Conservation (phyloP, 2,113 vertebrate genomes). For the Oryctolagus cuniculus region DNA sequence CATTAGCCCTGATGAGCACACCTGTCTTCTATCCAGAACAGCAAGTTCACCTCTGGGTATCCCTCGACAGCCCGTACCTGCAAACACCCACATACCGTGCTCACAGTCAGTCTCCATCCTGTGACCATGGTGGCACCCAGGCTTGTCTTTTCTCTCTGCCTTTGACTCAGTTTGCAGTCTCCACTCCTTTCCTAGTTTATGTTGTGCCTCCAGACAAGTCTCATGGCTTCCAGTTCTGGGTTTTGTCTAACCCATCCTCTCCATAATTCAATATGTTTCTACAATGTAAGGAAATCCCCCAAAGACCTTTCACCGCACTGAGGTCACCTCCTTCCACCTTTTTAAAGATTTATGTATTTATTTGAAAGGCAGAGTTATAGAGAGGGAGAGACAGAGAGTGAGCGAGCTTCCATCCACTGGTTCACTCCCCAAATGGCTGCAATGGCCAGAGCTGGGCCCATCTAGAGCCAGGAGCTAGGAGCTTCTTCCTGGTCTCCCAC, state of each 20-base stretch:
- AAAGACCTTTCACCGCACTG: not conserved
- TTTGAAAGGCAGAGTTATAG: too few relatives aligned
- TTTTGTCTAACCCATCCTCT: not conserved
- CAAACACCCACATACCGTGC: not conserved
- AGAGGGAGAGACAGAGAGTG: too few relatives aligned
- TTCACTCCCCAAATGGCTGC: too few relatives aligned
- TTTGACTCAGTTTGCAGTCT: not conserved
- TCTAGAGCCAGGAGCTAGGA: too few relatives aligned
- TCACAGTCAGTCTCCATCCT: too few relatives aligned
- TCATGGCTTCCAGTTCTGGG: not conserved
- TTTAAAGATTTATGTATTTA: too few relatives aligned
- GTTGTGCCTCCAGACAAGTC: not conserved
- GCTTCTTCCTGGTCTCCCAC: too few relatives aligned
- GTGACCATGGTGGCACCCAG: not conserved
- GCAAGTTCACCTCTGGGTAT: not conserved
- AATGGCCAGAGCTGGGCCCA: too few relatives aligned
- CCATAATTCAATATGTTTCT: not conserved
- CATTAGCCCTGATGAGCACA: not conserved
- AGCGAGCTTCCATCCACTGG: too few relatives aligned
- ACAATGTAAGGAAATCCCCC: not conserved
- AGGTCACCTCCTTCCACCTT: not conserved
- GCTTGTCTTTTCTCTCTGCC: not conserved
- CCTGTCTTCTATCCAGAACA: not conserved
- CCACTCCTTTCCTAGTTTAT: not conserved
- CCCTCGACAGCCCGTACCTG: not conserved